Evolutionary conservation across 2,797 vertebrate genomes (phyloP).

Genomic region (Anableps anableps): DNA sequence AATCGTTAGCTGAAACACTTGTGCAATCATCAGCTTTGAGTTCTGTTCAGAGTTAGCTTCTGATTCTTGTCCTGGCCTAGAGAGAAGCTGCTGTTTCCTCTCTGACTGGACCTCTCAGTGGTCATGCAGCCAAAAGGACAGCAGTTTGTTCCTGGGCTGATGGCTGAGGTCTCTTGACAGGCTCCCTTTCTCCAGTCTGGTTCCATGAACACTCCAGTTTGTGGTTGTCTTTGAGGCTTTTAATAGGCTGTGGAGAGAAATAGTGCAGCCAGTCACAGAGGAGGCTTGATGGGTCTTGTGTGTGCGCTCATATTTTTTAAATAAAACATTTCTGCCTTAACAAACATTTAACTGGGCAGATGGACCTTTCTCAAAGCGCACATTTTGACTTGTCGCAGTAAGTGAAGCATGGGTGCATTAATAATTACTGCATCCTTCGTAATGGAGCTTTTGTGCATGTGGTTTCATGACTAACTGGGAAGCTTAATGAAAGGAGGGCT

Average conservation of each 20-base stretch:
- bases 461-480: conserved; percentile 1
- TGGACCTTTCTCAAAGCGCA: not conserved
- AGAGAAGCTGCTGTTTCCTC: conserved; percentile 15
- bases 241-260: conserved; percentile 25
- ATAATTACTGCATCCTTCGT: conserved; percentile 2
- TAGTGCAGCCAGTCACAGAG: conserved; percentile 1
- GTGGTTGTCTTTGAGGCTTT: conserved; percentile 23
- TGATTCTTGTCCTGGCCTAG: not conserved
- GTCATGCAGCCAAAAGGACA: conserved; percentile 19
- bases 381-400: conserved; percentile 16
- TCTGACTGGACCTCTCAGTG: not conserved
- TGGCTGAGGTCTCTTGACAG: conserved; percentile 13
- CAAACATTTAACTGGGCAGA: not conserved
- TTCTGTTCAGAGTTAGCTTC: not conserved
- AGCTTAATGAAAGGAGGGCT: conserved; percentile 4
- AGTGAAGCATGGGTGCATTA: not conserved
- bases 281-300: conserved; percentile 10
- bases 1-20: no score
- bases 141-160: conserved; percentile 23
- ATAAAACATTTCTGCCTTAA: not conserved
- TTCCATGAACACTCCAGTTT: conserved; percentile 18
- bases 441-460: conserved; percentile 9
- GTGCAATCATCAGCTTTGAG: not conserved
- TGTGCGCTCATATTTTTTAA: not conserved
- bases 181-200: not conserved